Evolutionary conservation across 2,113 vertebrate species (phyloP).

Genomic region (Cheirogaleus medius): DNA sequence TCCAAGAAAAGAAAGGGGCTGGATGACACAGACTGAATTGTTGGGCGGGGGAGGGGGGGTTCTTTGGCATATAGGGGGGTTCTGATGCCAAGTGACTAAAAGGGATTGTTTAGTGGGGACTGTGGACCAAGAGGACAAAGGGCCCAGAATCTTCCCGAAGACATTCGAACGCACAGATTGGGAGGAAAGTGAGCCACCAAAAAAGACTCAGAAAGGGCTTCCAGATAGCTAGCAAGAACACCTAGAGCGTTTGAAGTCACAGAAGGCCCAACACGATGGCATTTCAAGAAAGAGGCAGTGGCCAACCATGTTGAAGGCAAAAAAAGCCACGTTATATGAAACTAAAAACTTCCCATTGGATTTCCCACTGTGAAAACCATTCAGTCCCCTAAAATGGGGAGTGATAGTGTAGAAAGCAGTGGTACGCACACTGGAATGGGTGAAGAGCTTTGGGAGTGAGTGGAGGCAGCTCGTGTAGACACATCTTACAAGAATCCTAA

Average conservation of each 20-base stretch:
- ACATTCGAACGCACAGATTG: neutral
- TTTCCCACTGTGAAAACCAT: neutral
- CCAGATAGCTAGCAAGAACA: neutral
- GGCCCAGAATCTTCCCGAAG: accelerated
- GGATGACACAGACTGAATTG: neutral
- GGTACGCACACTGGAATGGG: neutral
- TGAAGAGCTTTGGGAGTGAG: neutral
- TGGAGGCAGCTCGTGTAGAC: neutral
- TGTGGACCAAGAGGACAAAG: neutral
- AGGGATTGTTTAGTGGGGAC: neutral
- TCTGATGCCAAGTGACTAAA: neutral
- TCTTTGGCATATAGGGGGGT: neutral
- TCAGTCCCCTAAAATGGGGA: neutral
- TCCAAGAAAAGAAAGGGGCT: neutral
- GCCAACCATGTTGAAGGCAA: neutral
- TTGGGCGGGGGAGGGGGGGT: too few species aligned
- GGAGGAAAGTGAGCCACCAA: neutral
- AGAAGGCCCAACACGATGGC: neutral
- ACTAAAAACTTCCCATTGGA: neutral
- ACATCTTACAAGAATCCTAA: neutral
- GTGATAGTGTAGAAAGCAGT: too few species aligned
- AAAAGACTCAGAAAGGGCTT: neutral
- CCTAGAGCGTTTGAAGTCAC: neutral
- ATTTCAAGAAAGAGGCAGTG: neutral
- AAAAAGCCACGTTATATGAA: neutral